Percentiles rank a stretch among this genome's conserved stretches.
Evolutionary conservation across 1,140 invertebrate species (phyloP).

Genomic region (Cotesia glomerata): DNA sequence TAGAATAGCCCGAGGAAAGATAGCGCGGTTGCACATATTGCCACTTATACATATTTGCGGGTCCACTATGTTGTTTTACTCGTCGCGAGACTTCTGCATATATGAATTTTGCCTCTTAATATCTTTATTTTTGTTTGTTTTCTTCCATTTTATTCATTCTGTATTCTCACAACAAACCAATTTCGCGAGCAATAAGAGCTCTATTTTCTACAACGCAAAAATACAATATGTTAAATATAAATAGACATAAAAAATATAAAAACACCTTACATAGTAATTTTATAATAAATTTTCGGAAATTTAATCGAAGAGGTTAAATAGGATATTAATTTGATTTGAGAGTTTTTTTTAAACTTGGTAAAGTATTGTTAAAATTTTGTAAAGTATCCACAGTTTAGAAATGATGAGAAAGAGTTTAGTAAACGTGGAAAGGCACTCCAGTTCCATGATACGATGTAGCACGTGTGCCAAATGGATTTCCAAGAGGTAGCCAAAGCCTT

Average conservation of each 20-base stretch:
- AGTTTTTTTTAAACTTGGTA: neutral
- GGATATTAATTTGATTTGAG: too few species aligned
- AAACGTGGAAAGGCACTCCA: neutral
- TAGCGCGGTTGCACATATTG: constrained; percentile 28
- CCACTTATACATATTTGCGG: constrained; percentile 9
- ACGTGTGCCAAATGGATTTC: constrained; percentile 45
- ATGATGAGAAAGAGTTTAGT: neutral
- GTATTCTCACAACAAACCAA: constrained; percentile 16
- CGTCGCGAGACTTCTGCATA: constrained; percentile 3
- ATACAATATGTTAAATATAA: neutral
- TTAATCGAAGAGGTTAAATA: neutral
- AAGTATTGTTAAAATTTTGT: constrained; percentile 27
- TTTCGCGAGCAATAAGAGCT: constrained; percentile 12
- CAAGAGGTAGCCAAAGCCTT: constrained; percentile 33
- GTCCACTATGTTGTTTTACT: neutral
- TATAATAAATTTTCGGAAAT: neutral
- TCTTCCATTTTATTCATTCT: neutral
- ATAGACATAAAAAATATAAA: neutral
- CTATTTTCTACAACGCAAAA: neutral
- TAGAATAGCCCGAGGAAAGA: constrained; percentile 17
- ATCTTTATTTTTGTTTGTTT: neutral
- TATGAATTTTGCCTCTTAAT: neutral
- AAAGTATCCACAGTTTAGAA: constrained; percentile 1
- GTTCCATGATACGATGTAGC: constrained; percentile 33
- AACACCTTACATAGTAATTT: neutral